Evolutionary conservation across 2,888 invertebrate species (phyloP), one percentile per base, ranked within the genome.

Genomic region (Callimorpha dominula): DNA sequence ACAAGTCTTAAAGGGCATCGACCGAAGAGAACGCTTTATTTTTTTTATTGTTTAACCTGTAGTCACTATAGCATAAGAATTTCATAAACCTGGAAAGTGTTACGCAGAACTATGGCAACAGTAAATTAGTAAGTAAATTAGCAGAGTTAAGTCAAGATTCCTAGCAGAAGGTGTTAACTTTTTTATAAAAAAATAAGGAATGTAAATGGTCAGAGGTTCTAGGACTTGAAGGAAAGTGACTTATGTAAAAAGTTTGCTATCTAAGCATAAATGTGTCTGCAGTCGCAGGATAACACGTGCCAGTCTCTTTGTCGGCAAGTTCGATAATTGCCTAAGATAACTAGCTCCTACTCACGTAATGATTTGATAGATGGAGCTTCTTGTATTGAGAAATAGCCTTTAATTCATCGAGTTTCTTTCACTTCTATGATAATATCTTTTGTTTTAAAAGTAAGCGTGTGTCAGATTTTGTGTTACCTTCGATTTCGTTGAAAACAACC

Each of bases 101-200:
- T 76, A 77, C 68, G 42, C 52, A 66, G 72, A 76, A 81, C 79
- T 76, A 79, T 76, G 70, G 64, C 31, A 43, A 49, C 43, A 43
- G 17, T 49, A 68, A 67, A n/a, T n/a, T n/a, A n/a, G n/a, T n/a
- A n/a, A n/a, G n/a, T 71, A 76, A 75, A 72, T 70, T 68, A 70
- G 64, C 60, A 73, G 74, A 76, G 73, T 49, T 54, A 60, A 65
- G 71, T 70, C 50, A 54, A 65, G 72, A 78, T 80, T 76, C 75
- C 78, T 76, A 65, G 65, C 74, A 78, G 78, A 81, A 82, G 83
- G 84, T 81, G 85, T 83, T 82, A 84, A 78, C 80, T 77, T 80
- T n/a, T 76, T 78, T 68, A 73, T 65, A 79, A 80, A 31, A 81
- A 71, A 68, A 70, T 69, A 75, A 42, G 69, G 77, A 84, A 86